Evolutionary conservation across 2,888 invertebrate genomes (phyloP).

Genomic region (Lucinisca nassula): DNA sequence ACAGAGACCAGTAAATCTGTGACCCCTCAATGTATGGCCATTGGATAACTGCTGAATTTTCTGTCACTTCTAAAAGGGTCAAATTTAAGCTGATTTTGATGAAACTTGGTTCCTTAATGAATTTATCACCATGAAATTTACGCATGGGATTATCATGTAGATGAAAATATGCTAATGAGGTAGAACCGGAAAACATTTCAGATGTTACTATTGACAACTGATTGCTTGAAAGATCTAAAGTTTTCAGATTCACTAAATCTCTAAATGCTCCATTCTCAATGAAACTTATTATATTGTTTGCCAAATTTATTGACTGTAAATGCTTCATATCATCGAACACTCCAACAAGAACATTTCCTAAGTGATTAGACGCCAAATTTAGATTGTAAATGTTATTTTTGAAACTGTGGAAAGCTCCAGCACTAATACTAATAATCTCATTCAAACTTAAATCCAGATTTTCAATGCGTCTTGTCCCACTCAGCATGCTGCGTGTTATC

Average conservation of each 20-base stretch:
- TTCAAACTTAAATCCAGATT: conserved; percentile 75
- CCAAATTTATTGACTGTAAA: conserved; percentile 65
- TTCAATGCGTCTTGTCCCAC: conserved; percentile 68
- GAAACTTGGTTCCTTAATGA: conserved; percentile 16
- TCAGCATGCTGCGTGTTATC: conserved; percentile 71
- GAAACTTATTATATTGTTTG: conserved; percentile 67
- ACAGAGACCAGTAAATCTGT: conserved; percentile 75
- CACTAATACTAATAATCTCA: conserved; percentile 64
- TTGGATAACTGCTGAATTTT: conserved; percentile 52
- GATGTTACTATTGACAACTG: conserved; percentile 48
- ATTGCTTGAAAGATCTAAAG: conserved; percentile 72
- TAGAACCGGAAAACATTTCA: conserved; percentile 54
- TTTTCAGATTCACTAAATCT: conserved; percentile 67
- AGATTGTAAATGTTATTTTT: conserved; percentile 74
- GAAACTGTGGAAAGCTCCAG: conserved; percentile 78
- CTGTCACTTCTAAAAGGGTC: conserved; percentile 54
- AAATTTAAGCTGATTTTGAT: conserved; percentile 68
- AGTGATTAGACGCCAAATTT: conserved; percentile 63
- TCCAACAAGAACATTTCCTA: conserved; percentile 72
- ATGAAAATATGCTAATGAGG: conserved; percentile 51
- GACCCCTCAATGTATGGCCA: conserved; percentile 74
- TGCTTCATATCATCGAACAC: conserved; percentile 78
- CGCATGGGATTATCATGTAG: conserved; percentile 70
- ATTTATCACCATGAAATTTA: conserved; percentile 57
- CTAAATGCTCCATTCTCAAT: conserved; percentile 67